These are phyloP conservation scores for Colletes collaris DNA, from an alignment of 2,888 invertebrate genomes.

Conservation along the genomic window DNA sequence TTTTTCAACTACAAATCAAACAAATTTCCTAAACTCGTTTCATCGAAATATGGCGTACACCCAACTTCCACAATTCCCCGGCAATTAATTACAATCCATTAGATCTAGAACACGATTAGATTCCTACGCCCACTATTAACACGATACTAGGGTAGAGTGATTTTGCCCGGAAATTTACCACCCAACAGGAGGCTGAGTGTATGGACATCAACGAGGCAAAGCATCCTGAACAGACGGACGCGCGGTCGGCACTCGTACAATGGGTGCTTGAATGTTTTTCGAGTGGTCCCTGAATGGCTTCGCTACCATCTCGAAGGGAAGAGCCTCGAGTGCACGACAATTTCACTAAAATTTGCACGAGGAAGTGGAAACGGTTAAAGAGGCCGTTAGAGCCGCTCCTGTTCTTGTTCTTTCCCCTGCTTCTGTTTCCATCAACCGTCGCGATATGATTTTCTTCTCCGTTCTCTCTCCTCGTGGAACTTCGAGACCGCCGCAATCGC, in stretches of 20 bases:
- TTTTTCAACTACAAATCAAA: too few relatives aligned
- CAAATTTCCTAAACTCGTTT: too few relatives aligned
- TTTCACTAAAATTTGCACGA: conserved; percentile 63
- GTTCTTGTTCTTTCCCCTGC: conserved; percentile 13
- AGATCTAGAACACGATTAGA: conserved; percentile 18
- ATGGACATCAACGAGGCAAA: conserved; percentile 28
- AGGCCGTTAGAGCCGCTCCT: conserved; percentile 44
- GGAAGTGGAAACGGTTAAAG: conserved; percentile 56
- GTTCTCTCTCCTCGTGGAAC: conserved; percentile 1
- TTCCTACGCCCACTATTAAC: conserved; percentile 27
- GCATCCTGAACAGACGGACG: conserved; percentile 43
- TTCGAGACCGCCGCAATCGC: conserved; percentile 29
- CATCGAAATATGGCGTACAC: neutral
- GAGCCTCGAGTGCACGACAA: conserved; percentile 58
- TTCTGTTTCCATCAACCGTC: neutral
- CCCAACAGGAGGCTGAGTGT: neutral
- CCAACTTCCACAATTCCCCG: neutral
- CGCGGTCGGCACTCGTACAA: conserved; percentile 35
- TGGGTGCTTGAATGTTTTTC: conserved; percentile 63
- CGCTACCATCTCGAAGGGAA: conserved; percentile 54
- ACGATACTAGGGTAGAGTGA: conserved; percentile 25
- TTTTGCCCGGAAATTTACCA: conserved; percentile 18
- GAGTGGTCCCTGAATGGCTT: conserved; percentile 57
- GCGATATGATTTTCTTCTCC: conserved; percentile 30
- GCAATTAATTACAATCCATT: conserved; percentile 17